These are phyloP conservation scores for Lissocephala sabroskyi DNA, from an alignment of 2,888 invertebrate species.

Conservation along the genomic window DNA sequence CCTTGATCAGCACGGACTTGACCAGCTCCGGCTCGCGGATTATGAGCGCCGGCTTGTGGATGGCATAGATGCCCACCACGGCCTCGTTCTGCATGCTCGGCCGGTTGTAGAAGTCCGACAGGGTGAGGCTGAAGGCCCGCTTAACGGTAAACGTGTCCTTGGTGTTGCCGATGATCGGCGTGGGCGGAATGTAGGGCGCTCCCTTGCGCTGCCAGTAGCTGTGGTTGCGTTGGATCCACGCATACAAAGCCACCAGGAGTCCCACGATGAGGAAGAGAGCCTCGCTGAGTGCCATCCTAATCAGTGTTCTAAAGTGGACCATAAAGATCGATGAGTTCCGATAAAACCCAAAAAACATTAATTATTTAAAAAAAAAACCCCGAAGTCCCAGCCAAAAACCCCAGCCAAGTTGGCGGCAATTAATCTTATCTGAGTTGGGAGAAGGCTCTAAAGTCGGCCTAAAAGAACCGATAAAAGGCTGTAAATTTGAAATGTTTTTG, in stretches of 20 bases:
- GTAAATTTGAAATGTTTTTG: too few species aligned
- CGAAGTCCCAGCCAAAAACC: neutral
- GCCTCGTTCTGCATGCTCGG: constrained; percentile 48
- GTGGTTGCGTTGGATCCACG: constrained; percentile 69
- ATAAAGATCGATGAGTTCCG: neutral
- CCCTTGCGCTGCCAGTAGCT: constrained; percentile 69
- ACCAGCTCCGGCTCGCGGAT: constrained; percentile 72
- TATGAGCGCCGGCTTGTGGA: constrained; percentile 73
- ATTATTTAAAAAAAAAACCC: too few species aligned
- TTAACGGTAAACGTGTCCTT: constrained; percentile 55
- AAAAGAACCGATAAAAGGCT: too few species aligned
- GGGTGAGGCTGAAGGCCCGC: constrained; percentile 59
- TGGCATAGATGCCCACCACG: constrained; percentile 69
- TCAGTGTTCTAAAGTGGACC: neutral
- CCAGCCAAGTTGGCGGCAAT: too few species aligned
- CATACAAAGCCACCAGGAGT: constrained; percentile 34
- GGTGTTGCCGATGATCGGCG: constrained; percentile 72
- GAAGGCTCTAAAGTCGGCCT: neutral
- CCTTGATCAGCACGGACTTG: constrained; percentile 72
- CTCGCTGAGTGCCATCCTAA: constrained; percentile 43
- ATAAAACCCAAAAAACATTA: neutral
- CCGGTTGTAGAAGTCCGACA: constrained; percentile 69
- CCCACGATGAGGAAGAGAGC: constrained; percentile 41
- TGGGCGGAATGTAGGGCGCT: constrained; percentile 68
- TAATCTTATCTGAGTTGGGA: neutral